A percentile compares a stretch with the other conserved stretches of the same genome.
phyloP scores from a whole-genome alignment of 2,113 vertebrate genomes.

The Cyphotilapia sp. region DNA sequence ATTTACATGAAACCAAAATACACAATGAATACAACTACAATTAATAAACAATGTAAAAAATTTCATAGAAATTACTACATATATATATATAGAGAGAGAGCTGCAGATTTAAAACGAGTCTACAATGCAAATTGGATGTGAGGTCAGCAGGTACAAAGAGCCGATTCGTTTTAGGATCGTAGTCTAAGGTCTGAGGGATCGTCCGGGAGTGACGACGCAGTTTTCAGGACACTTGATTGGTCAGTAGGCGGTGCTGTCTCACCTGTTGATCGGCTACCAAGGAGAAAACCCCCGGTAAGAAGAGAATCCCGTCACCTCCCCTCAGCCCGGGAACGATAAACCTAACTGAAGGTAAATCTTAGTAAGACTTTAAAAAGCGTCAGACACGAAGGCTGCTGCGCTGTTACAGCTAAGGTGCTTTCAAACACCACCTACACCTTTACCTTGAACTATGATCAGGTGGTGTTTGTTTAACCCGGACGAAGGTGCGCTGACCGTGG shows the following conservation, averaged over 20 bases:
- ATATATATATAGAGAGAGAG: not conserved
- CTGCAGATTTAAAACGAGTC: not conserved
- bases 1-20: not conserved
- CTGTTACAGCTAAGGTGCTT: not conserved
- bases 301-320: not conserved
- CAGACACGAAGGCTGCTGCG: accelerated
- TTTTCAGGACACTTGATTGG: not conserved
- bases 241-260: not conserved
- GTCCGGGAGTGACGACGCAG: not conserved
- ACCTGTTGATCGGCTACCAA: not conserved
- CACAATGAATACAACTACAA: not conserved
- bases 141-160: not conserved
- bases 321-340: not conserved
- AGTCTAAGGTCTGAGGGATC: not conserved
- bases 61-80: accelerated
- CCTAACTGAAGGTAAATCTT: not conserved
- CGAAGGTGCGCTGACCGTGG: not conserved
- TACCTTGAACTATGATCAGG: not conserved
- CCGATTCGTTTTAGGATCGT: not conserved
- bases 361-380: not conserved
- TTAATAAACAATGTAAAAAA: not conserved
- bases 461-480: not conserved
- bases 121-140: not conserved
- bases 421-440: not conserved
- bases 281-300: accelerated